phyloP scores from a whole-genome alignment of 2,797 vertebrate genomes.

The Chaunax sp. region DNA sequence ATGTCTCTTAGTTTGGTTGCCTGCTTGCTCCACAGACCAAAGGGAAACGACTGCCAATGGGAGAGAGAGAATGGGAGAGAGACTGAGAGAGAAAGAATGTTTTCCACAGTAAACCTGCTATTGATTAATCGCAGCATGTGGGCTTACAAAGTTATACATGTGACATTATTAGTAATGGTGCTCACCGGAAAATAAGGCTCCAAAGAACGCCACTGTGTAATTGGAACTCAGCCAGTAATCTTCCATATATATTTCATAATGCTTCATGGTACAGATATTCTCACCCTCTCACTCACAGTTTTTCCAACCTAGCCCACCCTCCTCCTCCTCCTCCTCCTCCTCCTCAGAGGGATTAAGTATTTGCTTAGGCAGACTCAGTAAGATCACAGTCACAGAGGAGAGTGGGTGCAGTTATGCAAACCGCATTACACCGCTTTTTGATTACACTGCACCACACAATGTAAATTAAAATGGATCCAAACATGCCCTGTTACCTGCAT shows the following conservation, averaged over 20 bases:
- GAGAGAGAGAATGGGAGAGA: too few relatives aligned
- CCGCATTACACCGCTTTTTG: conserved; percentile 36
- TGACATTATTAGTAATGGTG: too few relatives aligned
- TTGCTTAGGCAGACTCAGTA: conserved; percentile 59
- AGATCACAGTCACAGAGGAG: conserved; percentile 46
- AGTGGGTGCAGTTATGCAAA: conserved; percentile 34
- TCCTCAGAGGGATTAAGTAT: conserved; percentile 56
- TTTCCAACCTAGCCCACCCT: conserved; percentile 7
- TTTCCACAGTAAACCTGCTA: too few relatives aligned
- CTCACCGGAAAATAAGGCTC: too few relatives aligned
- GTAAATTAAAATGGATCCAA: not conserved
- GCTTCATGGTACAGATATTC: conserved; percentile 12
- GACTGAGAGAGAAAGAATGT: too few relatives aligned
- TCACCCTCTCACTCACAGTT: conserved; percentile 8
- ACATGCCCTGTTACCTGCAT: conserved; percentile 8
- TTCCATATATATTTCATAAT: conserved; percentile 34
- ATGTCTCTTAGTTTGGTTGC: too few relatives aligned
- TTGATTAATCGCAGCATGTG: too few relatives aligned
- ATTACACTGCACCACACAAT: conserved; percentile 23
- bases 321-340: conserved; percentile 15
- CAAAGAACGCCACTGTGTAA: too few relatives aligned
- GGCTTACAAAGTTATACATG: too few relatives aligned
- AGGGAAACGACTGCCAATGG: too few relatives aligned
- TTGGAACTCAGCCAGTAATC: not conserved
- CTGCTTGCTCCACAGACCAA: too few relatives aligned